Evolutionary conservation across 2,888 invertebrate species (phyloP), one percentile per base, ranked within the genome.

Genomic region (Gastracanthus pulcherrimus): DNA sequence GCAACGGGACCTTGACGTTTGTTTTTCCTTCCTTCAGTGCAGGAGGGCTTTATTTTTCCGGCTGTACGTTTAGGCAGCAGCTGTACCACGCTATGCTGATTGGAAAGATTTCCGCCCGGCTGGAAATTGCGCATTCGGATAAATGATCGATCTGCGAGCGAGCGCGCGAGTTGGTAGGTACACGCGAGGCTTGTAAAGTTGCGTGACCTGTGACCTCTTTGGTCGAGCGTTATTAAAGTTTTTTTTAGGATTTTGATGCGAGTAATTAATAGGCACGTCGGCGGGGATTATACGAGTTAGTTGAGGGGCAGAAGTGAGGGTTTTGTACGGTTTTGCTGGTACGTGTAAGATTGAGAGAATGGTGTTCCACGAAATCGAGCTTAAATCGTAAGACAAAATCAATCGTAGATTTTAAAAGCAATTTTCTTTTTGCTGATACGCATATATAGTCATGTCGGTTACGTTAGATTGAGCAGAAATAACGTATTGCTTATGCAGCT

Each of bases 61-160:
- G 26, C n/a, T n/a, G 55, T 55, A 23, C 51, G 51, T 11, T 26
- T 26, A 26, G 55, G 55, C 55, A 23, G 55, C 55, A 26, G 13
- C 34, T 23, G n/a, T n/a, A n/a, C n/a, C n/a, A n/a, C n/a, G n/a
- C n/a, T n/a, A n/a, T n/a, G n/a, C 7, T 34, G 31, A 75, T 38
- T 16, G 76, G 66, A 60, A 48, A 34, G n/a, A 19, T 48, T 69
- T 41, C 29, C 45, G 36, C 69, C 60, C 58, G 31, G n/a, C 2
- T 45, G 69, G 31, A 26, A 19, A 69, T 76, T 69, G 76, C 41
- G 76, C 67, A 69, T 60, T 76, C 76, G 67, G 45, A 69, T 60
- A 69, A 60, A 60, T 60, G 76, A 76, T 76, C 55, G 67, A 58
- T 34, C 60, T 23, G 29, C 6, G 48, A 11, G 48, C 7, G 3